Evolutionary conservation across 2,888 invertebrate genomes (phyloP).

Genomic region (Sclerodermus sp.): DNA sequence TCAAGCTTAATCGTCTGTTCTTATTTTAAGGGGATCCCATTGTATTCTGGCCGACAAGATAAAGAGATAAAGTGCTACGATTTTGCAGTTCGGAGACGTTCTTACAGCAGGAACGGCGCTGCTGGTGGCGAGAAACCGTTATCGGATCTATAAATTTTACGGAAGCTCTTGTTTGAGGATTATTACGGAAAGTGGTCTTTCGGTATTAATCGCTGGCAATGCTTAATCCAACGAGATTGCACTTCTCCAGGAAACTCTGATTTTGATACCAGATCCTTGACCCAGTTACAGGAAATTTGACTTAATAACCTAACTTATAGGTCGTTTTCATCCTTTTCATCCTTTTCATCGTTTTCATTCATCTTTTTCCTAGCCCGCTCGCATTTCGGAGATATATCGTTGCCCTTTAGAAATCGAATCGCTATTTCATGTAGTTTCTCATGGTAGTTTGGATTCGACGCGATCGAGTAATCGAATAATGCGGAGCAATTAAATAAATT

Average conservation of each 20-base stretch:
- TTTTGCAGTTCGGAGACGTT: not conserved
- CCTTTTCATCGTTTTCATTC: no score
- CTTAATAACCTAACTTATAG: no score
- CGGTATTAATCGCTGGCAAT: constrained; percentile 1
- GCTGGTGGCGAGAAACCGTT: not conserved
- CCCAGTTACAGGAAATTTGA: no score
- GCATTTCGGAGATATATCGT: no score
- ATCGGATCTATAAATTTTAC: constrained; percentile 4
- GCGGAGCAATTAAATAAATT: no score
- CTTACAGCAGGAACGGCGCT: not conserved
- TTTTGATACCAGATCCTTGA: no score
- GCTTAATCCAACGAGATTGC: constrained; percentile 3
- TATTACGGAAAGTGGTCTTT: constrained; percentile 1
- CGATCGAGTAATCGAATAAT: no score
- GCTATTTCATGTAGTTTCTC: no score
- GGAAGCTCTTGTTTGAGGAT: constrained; percentile 1
- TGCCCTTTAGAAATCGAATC: no score
- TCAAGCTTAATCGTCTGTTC: not conserved
- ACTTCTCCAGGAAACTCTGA: not conserved
- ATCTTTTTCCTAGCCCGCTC: no score
- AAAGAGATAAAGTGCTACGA: not conserved
- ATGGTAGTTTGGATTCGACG: no score
- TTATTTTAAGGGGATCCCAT: not conserved
- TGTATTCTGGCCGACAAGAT: not conserved
- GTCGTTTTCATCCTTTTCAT: no score